Evolutionary conservation across 2,797 vertebrate species (phyloP).

Genomic region (Enoplosus armatus): DNA sequence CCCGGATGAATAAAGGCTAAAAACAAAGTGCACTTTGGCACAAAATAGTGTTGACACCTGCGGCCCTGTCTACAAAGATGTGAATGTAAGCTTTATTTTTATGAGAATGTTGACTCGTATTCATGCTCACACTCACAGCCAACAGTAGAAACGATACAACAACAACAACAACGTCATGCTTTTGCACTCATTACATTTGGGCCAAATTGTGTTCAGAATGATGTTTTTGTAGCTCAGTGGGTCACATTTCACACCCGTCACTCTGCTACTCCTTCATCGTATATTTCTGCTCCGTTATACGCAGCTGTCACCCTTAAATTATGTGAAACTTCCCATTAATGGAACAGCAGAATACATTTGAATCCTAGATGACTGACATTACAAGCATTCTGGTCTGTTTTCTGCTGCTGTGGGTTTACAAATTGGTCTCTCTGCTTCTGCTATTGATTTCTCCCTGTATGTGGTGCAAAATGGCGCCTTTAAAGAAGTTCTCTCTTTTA

Average conservation of each 20-base stretch:
- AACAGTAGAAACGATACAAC: not conserved
- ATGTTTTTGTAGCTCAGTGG: slow-evolving; percentile 40
- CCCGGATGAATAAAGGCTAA: slow-evolving; percentile 14
- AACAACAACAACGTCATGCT: slow-evolving; percentile 9
- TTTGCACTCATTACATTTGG: slow-evolving; percentile 24
- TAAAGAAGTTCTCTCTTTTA: slow-evolving; percentile 1
- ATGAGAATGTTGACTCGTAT: not conserved
- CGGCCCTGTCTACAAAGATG: not conserved
- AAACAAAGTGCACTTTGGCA: slow-evolving; percentile 32
- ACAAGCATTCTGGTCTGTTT: not conserved
- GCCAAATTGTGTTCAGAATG: slow-evolving; percentile 25
- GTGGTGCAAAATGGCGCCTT: not conserved
- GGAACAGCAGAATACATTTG: slow-evolving; percentile 12
- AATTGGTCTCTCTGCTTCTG: slow-evolving; percentile 28
- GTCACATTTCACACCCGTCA: slow-evolving; percentile 28
- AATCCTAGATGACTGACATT: slow-evolving; percentile 9
- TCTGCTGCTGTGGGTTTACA: slow-evolving; percentile 29
- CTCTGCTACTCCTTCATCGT: not conserved
- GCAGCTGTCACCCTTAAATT: slow-evolving; percentile 17
- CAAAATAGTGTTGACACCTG: slow-evolving; percentile 14
- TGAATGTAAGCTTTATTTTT: slow-evolving; percentile 7
- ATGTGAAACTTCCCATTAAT: slow-evolving; percentile 4
- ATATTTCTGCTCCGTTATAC: slow-evolving; percentile 1
- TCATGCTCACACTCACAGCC: not conserved
- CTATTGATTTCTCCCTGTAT: slow-evolving; percentile 26